A percentile compares a stretch with the other conserved stretches of the same genome.
phyloP scores from a whole-genome alignment of 2,113 vertebrate species.

The Rostratula benghalensis region DNA sequence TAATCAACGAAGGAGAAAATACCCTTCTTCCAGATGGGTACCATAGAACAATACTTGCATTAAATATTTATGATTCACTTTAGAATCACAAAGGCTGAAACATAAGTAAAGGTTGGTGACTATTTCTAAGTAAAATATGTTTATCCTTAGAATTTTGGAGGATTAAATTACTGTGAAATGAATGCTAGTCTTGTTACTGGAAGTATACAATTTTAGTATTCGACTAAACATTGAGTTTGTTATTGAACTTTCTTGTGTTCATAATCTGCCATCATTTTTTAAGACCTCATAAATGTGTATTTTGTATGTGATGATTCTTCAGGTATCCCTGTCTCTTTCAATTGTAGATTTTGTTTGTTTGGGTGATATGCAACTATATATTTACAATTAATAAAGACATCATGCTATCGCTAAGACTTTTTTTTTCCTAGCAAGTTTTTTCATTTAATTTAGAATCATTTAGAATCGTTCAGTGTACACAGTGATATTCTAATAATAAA shows the following conservation, averaged over 20 bases:
- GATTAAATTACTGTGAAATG: neutral
- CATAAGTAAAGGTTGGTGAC: neutral
- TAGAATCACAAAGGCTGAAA: conserved; percentile 25
- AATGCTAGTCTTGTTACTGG: neutral
- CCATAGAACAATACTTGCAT: conserved; percentile 21
- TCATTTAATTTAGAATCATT: too few species aligned
- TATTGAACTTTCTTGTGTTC: neutral
- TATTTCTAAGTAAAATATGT: neutral
- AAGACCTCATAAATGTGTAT: neutral
- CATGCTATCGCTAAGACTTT: neutral
- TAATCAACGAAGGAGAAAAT: conserved; percentile 62
- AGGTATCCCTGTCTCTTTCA: neutral
- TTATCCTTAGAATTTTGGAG: neutral
- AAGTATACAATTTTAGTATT: neutral
- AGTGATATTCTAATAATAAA: neutral
- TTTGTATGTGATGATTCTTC: neutral
- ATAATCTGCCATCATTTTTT: neutral
- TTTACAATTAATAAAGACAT: neutral
- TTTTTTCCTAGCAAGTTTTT: neutral
- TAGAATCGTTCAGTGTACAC: neutral
- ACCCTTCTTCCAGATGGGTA: conserved; percentile 57
- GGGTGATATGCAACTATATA: neutral
- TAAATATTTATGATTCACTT: conserved; percentile 50
- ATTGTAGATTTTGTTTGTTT: neutral
- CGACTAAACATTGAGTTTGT: neutral